Evolutionary conservation across 1,140 invertebrate species (phyloP).

Genomic region (Halictus rubicundus): DNA sequence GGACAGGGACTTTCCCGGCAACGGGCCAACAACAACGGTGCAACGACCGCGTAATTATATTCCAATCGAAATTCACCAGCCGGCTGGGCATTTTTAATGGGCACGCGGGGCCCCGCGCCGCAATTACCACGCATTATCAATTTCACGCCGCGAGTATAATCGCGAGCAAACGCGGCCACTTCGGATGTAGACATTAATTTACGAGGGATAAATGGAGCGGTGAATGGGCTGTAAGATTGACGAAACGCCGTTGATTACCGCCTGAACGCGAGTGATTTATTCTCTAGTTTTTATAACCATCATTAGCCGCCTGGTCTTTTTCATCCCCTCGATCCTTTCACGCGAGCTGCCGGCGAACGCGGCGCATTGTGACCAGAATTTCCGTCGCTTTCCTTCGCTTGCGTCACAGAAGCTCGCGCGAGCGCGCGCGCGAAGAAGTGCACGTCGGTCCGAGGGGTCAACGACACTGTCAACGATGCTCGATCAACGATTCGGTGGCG

Average conservation of each 20-base stretch:
- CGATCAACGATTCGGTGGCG: background rate
- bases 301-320: conserved; percentile 37
- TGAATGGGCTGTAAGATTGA: conserved; percentile 52
- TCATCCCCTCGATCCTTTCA: background rate
- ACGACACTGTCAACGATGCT: background rate
- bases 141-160: conserved; percentile 51
- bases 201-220: conserved; percentile 51
- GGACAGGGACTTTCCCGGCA: background rate
- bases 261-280: conserved; percentile 49
- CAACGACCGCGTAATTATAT: conserved; percentile 25
- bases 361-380: background rate
- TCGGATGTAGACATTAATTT: conserved; percentile 50
- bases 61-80: conserved; percentile 42
- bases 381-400: background rate
- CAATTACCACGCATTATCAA: conserved; percentile 54
- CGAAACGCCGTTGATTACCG: conserved; percentile 48
- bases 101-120: conserved; percentile 14
- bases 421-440: too few species aligned
- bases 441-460: background rate
- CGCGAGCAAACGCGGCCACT: conserved; percentile 44
- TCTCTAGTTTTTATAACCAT: conserved; percentile 41
- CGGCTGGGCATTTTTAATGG: conserved; percentile 32
- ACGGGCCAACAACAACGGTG: background rate
- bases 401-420: too few species aligned
- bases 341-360: background rate